Conservation (phyloP, 2,797 vertebrate genomes). For the Chrysocyon brachyurus region DNA sequence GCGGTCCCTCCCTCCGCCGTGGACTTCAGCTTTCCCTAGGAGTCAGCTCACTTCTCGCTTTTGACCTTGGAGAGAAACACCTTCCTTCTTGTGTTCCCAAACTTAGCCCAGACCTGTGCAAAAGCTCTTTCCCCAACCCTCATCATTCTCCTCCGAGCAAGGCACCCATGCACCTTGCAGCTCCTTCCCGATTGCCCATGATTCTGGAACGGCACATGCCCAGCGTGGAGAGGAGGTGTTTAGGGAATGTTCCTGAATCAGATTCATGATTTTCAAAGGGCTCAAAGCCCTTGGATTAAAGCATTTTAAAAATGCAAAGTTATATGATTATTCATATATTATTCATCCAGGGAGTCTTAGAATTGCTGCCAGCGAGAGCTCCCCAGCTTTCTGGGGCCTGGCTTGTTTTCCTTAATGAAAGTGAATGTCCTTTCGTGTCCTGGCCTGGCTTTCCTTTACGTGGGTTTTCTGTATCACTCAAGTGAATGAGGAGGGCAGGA, state of each 20-base stretch:
- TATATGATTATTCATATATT: background rate
- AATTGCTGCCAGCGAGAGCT: background rate
- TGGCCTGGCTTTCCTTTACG: conserved; percentile 4
- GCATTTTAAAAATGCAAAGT: background rate
- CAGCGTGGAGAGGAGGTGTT: background rate
- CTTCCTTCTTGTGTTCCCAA: background rate
- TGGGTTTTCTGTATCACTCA: background rate
- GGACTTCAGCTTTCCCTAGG: background rate
- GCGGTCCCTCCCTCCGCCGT: accelerated
- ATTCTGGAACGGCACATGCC: background rate
- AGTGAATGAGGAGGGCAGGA: accelerated
- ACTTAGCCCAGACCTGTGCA: accelerated
- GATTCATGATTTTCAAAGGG: background rate
- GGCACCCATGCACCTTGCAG: accelerated
- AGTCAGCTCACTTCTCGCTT: background rate
- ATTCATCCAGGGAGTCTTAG: background rate
- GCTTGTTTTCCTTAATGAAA: background rate
- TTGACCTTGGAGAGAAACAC: too few relatives aligned
- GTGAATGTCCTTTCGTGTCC: background rate
- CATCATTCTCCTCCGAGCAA: accelerated
- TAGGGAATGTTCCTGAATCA: background rate
- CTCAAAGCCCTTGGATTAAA: background rate
- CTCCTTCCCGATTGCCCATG: accelerated
- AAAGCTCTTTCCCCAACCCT: accelerated
- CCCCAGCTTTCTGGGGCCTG: background rate